Conservation (phyloP, 2,888 invertebrate genomes). For the Liposcelis brunnea region DNA sequence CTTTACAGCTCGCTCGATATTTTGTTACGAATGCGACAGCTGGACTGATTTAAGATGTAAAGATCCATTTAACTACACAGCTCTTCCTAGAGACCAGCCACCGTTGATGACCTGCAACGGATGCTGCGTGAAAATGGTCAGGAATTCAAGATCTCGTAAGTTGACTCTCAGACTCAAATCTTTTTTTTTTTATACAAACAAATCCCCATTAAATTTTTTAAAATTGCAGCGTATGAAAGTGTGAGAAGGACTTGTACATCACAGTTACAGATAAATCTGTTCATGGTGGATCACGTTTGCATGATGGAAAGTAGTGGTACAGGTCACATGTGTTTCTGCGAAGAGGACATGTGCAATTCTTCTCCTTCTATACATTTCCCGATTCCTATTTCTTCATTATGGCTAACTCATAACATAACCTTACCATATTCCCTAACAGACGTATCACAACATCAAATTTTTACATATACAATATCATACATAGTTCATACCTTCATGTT, state of each 20-base stretch:
- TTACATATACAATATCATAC: too few species aligned
- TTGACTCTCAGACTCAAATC: too few species aligned
- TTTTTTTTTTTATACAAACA: too few species aligned
- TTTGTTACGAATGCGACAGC: slow-evolving; percentile 88
- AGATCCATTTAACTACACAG: slow-evolving; percentile 87
- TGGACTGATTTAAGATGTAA: slow-evolving; percentile 79
- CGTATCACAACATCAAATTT: too few species aligned
- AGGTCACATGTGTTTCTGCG: slow-evolving; percentile 97
- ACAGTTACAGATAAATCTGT: slow-evolving; percentile 84
- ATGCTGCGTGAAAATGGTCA: slow-evolving; percentile 90
- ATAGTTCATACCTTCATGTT: too few species aligned
- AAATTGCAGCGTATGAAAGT: slow-evolving; percentile 82
- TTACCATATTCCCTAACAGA: too few species aligned
- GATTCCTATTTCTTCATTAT: too few species aligned
- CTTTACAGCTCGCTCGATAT: slow-evolving; percentile 64
- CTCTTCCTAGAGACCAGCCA: slow-evolving; percentile 71
- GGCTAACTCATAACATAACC: too few species aligned
- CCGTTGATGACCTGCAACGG: slow-evolving; percentile 79
- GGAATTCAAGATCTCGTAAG: slow-evolving; percentile 79
- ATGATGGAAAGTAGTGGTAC: slow-evolving; percentile 97
- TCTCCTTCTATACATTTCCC: slow-evolving; percentile 6
- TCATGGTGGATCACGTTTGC: slow-evolving; percentile 97
- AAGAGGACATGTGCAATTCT: slow-evolving; percentile 84
- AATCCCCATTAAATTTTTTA: too few species aligned
- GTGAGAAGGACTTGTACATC: slow-evolving; percentile 84